phyloP scores from a whole-genome alignment of 2,888 invertebrate genomes.

The Pterobdella sp. region DNA sequence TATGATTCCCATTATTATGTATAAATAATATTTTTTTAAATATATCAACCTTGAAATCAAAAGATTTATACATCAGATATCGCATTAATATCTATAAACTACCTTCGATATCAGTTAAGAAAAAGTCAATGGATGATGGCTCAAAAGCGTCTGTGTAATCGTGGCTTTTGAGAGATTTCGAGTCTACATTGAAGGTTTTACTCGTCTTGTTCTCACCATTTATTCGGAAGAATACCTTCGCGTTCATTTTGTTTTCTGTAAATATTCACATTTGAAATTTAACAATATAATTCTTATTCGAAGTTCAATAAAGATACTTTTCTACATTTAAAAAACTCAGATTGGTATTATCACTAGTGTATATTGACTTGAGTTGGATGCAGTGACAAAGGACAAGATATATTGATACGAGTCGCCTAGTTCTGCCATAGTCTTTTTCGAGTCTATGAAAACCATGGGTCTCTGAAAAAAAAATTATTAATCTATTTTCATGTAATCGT shows the following conservation, averaged over 20 bases:
- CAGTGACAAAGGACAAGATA: not conserved
- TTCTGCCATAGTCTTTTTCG: not conserved
- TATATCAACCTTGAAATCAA: no score
- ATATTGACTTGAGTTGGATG: not conserved
- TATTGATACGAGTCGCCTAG: not conserved
- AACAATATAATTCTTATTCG: not conserved
- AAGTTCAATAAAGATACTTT: not conserved
- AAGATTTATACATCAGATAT: no score
- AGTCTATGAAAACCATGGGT: not conserved
- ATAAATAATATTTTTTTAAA: no score
- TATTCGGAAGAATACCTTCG: not conserved
- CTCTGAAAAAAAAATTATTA: not conserved
- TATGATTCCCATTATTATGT: no score
- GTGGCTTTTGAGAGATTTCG: not conserved
- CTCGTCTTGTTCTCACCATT: not conserved
- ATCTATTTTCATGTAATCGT: no score
- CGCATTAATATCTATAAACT: no score
- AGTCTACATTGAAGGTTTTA: not conserved
- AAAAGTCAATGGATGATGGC: not conserved
- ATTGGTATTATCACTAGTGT: not conserved
- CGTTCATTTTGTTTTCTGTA: not conserved
- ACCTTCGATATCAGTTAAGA: not conserved
- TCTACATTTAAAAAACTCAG: not conserved
- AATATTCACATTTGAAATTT: not conserved
- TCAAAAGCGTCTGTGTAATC: not conserved